Conservation (phyloP, 2,113 vertebrate species). For the Orcinus orca region DNA sequence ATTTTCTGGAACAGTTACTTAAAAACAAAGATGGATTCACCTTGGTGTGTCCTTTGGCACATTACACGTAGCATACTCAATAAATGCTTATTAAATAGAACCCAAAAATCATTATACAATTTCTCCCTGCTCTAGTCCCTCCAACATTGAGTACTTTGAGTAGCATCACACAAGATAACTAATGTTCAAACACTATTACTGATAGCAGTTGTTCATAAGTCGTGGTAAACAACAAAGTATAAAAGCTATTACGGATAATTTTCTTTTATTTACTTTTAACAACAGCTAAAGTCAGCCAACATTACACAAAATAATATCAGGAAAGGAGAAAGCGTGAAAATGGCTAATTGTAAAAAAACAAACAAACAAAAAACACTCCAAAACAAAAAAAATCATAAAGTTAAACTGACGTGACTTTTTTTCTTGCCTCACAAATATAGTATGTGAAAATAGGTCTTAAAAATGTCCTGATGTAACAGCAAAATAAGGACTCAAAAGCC, state of each 20-base stretch:
- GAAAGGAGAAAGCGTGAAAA: constrained; percentile 35
- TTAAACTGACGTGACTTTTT: not conserved
- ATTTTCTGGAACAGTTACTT: not conserved
- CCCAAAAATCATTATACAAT: not conserved
- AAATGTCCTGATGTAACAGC: not conserved
- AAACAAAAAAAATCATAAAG: not conserved
- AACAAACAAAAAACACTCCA: too few relatives aligned
- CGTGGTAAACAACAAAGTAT: constrained; percentile 5
- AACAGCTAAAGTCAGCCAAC: constrained; percentile 56
- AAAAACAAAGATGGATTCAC: not conserved
- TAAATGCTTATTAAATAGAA: constrained; percentile 10
- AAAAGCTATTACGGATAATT: constrained; percentile 56
- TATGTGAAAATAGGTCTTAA: not conserved
- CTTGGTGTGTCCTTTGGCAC: not conserved
- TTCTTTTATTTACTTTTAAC: constrained; percentile 64
- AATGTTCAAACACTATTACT: not conserved
- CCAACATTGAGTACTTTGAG: not conserved
- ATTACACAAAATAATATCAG: constrained; percentile 23
- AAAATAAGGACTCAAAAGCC: not conserved
- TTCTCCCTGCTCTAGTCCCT: not conserved
- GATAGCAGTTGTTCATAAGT: not conserved
- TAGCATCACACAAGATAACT: not conserved
- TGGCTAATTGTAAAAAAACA: not conserved
- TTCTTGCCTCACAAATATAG: not conserved
- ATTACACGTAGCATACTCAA: not conserved